These are phyloP conservation scores for human DNA, from an alignment of 2,113 vertebrate genomes.

Conservation along the genomic window GRCh38 chr22:25108001-25108500, in stretches of 20 bases:
- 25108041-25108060: background rate
- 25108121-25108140: background rate
- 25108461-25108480: background rate
- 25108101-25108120: background rate
- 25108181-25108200: background rate
- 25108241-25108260: background rate
- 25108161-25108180: background rate
- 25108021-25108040: background rate
- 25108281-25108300: background rate
- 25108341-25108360: background rate
- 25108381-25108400: background rate
- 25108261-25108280: background rate
- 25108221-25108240: background rate
- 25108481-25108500: background rate
- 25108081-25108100: background rate
- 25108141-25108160: background rate
- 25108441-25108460: background rate
- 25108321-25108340: background rate
- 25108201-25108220: background rate
- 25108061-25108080: background rate
- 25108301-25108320: background rate
- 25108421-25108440: background rate
- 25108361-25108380: background rate
- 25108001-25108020: background rate
- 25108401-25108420: background rate